These are phyloP conservation scores for Heliconius hortense DNA, from an alignment of 2,888 invertebrate species.

Conservation along the genomic window DNA sequence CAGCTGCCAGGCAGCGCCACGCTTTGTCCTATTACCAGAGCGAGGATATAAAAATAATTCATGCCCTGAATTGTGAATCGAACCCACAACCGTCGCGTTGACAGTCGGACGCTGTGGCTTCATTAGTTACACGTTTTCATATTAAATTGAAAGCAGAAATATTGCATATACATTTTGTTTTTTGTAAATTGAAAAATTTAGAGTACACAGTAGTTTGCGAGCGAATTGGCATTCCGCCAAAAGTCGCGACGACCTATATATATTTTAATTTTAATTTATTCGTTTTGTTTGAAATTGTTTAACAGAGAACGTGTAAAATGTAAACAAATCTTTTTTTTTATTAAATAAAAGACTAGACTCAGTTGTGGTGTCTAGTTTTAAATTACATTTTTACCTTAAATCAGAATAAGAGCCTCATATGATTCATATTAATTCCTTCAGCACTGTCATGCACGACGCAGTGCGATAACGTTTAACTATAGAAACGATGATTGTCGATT, in stretches of 20 bases:
- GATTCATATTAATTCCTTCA: not conserved
- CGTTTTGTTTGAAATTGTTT: conserved; percentile 5
- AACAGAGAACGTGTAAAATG: not conserved
- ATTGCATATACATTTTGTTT: not conserved
- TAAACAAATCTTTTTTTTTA: not conserved
- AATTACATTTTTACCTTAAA: not conserved
- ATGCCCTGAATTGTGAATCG: not conserved
- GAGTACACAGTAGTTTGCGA: conserved; percentile 23
- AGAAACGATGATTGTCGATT: not conserved
- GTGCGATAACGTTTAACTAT: not conserved
- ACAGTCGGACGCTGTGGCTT: not conserved
- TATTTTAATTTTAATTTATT: conserved; percentile 24
- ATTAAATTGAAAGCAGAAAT: conserved; percentile 12
- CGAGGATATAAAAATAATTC: not conserved
- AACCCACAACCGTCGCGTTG: not conserved
- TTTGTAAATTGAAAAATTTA: conserved; percentile 19
- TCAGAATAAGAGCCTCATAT: not conserved
- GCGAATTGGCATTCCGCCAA: conserved; percentile 17
- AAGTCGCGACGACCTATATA: conserved; percentile 22
- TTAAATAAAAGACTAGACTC: not conserved
- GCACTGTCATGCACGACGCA: not conserved
- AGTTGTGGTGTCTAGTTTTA: not conserved
- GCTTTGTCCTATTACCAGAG: not conserved
- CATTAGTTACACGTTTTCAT: conserved; percentile 6
- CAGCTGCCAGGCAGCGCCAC: no score